phyloP scores from a whole-genome alignment of 2,888 invertebrate species.

The Protodeltote pygarga region DNA sequence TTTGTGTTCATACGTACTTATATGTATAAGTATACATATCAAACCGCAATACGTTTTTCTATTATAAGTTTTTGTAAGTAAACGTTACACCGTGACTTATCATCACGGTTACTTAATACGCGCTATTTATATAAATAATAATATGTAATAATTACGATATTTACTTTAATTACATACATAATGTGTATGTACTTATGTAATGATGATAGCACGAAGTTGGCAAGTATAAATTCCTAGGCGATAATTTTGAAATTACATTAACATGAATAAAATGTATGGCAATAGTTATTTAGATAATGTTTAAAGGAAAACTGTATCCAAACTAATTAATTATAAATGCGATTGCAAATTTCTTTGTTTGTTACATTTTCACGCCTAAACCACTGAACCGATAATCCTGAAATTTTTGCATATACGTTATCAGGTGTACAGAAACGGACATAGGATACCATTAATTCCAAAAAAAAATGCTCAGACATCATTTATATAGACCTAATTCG shows the following conservation, averaged over 20 bases:
- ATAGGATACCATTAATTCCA: too few species aligned
- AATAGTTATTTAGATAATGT: constrained; percentile 16
- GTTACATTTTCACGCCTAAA: neutral
- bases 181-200: constrained; percentile 28
- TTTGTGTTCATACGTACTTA: too few species aligned
- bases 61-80: constrained; percentile 32
- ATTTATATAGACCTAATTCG: too few species aligned
- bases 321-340: too few species aligned
- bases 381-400: too few species aligned
- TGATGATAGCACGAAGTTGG: constrained; percentile 21
- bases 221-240: too few species aligned
- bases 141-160: constrained; percentile 40
- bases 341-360: too few species aligned
- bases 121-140: constrained; percentile 26
- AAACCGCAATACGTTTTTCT: neutral
- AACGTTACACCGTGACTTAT: constrained; percentile 45
- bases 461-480: too few species aligned
- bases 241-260: constrained; percentile 21
- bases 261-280: constrained; percentile 16
- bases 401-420: too few species aligned
- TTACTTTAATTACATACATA: constrained; percentile 27
- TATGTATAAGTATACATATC: too few species aligned
- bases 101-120: constrained; percentile 40
- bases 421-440: too few species aligned
- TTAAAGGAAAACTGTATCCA: constrained; percentile 9